Base-by-base conservation (phyloP, 2,797 vertebrate genomes). In the Tarsius wallacei region DNA sequence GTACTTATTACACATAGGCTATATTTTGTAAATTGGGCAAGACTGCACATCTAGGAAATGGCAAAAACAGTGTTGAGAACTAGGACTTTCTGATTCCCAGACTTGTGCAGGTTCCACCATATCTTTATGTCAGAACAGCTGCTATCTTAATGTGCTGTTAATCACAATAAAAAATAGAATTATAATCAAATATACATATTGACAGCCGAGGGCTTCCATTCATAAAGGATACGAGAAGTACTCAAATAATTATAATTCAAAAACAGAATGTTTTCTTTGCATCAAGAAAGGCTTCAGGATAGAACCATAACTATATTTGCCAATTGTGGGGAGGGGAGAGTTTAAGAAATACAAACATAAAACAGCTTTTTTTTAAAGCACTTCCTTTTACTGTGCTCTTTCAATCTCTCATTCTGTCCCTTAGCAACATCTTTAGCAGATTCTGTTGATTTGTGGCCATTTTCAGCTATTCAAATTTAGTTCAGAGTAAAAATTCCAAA, bases 361-460 rank as follows among this genome's bases (percentile, higher is more conserved):
- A 90, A 63, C 7, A 51, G 4, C 3, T 55, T 61, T 83, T 66
- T 16, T 77, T 28, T 11, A 28, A 84, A 76, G 53, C 1, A 49
- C 14, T 78, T 21, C 70, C 81, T 92, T 87, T 82, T 53, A 74
- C 47, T 31, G 36, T 49, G 21, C 33, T 66, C 57, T 87, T n/a
- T 85, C 24, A 9, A 49, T 64, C 51, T 57, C 21, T 49, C 22
- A 36, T 86, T 55, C 49, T 87, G 26, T 74, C 57, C 57, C 51
- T 74, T 84, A 93, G 59, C 36, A 90, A 90, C 16, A 84, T 53
- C 9, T n/a, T 82, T 87, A 68, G 42, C 61, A 84, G 11, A 90
- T 63, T 85, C 4, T 36, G 36, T 80, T 87, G 59, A 81, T 84
- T 78, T 77, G 31, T 64, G 26, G 5, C 28, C 17, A 57, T 64